phyloP scores from a whole-genome alignment of 2,888 invertebrate genomes.

The Leucoma salicis region DNA sequence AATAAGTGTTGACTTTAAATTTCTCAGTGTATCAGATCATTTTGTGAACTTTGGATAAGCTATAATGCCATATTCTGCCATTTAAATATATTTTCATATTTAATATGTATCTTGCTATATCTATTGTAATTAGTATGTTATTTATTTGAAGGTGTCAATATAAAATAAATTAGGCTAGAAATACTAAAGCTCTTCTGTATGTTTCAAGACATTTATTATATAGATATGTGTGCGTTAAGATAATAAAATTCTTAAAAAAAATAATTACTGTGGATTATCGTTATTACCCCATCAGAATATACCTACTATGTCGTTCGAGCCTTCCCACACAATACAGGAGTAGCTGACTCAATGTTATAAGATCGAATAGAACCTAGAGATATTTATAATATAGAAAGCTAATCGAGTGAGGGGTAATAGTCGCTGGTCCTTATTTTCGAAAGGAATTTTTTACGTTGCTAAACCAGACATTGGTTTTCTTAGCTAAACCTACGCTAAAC shows the following conservation, averaged over 20 bases:
- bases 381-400: too few relatives aligned
- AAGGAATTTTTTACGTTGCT: too few relatives aligned
- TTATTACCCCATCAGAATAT: too few relatives aligned
- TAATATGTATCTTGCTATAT: not conserved
- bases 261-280: not conserved
- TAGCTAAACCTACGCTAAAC: too few relatives aligned
- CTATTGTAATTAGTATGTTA: not conserved
- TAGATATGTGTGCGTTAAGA: not conserved
- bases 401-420: too few relatives aligned
- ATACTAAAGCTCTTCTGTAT: not conserved
- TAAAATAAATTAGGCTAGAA: not conserved
- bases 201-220: not conserved
- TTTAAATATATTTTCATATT: slow-evolving; percentile 3
- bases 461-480: too few relatives aligned
- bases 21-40: slow-evolving; percentile 24
- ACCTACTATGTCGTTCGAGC: too few relatives aligned
- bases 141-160: not conserved
- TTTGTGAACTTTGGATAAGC: slow-evolving; percentile 21
- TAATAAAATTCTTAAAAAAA: not conserved
- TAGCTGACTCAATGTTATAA: too few relatives aligned
- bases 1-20: slow-evolving; percentile 28
- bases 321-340: too few relatives aligned
- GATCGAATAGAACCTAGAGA: too few relatives aligned
- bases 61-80: slow-evolving; percentile 34
- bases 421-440: too few relatives aligned